Evolutionary conservation across 2,888 invertebrate species (phyloP).

Genomic region (Julus scanicus): DNA sequence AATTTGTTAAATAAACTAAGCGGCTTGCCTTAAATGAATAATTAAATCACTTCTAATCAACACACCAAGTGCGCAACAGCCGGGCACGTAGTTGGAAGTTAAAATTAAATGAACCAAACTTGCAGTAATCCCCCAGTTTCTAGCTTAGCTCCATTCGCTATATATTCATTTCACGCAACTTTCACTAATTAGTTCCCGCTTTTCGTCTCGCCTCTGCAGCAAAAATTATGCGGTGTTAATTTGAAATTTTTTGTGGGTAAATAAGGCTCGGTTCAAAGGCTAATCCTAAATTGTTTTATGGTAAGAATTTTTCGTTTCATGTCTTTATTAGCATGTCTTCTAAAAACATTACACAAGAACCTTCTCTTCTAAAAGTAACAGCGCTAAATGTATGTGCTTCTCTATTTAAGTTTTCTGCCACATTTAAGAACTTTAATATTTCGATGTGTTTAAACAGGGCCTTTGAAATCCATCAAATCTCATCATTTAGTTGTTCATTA

Average conservation of each 20-base stretch:
- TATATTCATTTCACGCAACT: background rate
- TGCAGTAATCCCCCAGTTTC: background rate
- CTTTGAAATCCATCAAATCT: background rate
- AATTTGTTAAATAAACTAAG: background rate
- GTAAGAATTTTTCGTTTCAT: background rate
- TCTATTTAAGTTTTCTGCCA: background rate
- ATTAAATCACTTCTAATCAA: slow-evolving; percentile 23
- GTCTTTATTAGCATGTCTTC: background rate
- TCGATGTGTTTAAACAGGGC: background rate
- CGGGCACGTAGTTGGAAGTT: slow-evolving; percentile 6
- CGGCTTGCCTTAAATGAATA: background rate
- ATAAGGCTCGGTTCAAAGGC: background rate
- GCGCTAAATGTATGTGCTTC: background rate
- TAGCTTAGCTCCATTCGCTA: background rate
- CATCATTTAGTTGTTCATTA: background rate
- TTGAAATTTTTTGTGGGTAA: background rate
- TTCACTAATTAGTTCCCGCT: background rate
- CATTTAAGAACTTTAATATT: too few species aligned
- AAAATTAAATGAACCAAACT: slow-evolving; percentile 16
- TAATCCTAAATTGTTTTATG: background rate
- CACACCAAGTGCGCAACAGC: background rate
- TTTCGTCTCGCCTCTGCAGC: background rate
- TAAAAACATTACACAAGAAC: background rate
- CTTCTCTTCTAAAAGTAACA: too few species aligned
- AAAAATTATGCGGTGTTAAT: slow-evolving; percentile 22